These are phyloP conservation scores for Dreissena polymorpha DNA, from an alignment of 1,140 invertebrate genomes.

Conservation along the genomic window DNA sequence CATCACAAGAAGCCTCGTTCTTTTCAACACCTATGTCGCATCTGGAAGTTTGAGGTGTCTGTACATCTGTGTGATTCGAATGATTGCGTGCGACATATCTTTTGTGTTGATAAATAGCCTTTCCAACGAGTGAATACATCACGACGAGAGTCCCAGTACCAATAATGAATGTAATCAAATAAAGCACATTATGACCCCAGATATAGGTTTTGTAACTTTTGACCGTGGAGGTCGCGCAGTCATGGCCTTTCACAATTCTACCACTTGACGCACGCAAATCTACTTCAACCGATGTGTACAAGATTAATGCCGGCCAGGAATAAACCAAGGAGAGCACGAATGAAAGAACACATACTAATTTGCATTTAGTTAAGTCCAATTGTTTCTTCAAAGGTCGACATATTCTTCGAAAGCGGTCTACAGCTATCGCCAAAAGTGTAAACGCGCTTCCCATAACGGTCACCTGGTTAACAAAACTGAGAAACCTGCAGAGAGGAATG, in stretches of 20 bases:
- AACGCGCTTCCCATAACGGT: slow-evolving; percentile 55
- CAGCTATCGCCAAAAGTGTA: slow-evolving; percentile 57
- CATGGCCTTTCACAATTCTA: slow-evolving; percentile 10
- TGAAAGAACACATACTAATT: slow-evolving; percentile 26
- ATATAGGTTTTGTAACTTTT: slow-evolving; percentile 14
- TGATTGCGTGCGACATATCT: neutral
- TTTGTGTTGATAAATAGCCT: slow-evolving; percentile 21
- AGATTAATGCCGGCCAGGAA: slow-evolving; percentile 36
- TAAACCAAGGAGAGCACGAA: slow-evolving; percentile 3
- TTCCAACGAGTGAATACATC: slow-evolving; percentile 29
- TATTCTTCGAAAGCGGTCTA: slow-evolving; percentile 64
- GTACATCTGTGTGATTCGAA: no score
- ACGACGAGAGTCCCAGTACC: slow-evolving; percentile 3
- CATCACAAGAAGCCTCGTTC: no score
- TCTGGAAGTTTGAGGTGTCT: no score
- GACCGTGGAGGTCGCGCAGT: slow-evolving; percentile 23
- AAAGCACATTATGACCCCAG: slow-evolving; percentile 21
- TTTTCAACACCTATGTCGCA: no score
- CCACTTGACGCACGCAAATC: slow-evolving; percentile 9
- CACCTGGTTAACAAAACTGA: slow-evolving; percentile 57
- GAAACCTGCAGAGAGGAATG: slow-evolving; percentile 51
- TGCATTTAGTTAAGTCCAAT: slow-evolving; percentile 20
- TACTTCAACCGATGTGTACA: slow-evolving; percentile 22
- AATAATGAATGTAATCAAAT: slow-evolving; percentile 21
- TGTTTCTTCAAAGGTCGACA: slow-evolving; percentile 60